Conservation (phyloP, 2,113 vertebrate genomes). For the Smithornis capensis region DNA sequence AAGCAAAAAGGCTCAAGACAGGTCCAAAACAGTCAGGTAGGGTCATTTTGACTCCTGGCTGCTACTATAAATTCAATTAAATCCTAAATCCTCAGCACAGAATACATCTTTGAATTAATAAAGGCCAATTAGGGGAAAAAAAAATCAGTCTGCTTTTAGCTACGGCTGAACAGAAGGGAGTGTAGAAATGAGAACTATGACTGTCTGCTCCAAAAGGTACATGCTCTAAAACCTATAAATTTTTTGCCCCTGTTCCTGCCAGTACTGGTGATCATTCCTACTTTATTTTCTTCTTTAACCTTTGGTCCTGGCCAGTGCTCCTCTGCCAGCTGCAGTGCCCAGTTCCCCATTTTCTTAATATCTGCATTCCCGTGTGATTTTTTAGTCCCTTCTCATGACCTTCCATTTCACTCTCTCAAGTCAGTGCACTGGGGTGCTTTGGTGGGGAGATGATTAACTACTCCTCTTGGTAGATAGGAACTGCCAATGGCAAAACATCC, state of each 20-base stretch:
- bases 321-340: not conserved
- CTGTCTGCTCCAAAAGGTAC: not conserved
- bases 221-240: not conserved
- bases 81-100: not conserved
- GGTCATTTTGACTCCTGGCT: not conserved
- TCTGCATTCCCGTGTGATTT: fast-evolving
- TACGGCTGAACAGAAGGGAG: not conserved
- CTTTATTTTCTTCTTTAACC: not conserved
- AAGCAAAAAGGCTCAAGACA: not conserved
- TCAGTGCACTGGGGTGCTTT: not conserved
- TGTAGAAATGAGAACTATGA: not conserved
- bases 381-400: not conserved
- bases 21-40: not conserved
- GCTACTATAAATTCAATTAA: not conserved
- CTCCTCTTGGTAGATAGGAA: not conserved
- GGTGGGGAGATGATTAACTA: not conserved
- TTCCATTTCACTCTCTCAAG: not conserved
- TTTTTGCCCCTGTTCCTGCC: fast-evolving
- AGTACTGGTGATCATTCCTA: not conserved
- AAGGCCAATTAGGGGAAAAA: not conserved
- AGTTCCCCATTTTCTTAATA: not conserved
- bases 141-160: not conserved
- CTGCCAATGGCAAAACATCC: not conserved
- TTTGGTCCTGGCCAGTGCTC: not conserved
- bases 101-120: not conserved